Evolutionary conservation across 2,113 vertebrate species (phyloP), one percentile per base, ranked within the genome.

Genomic region (Diadophis punctatus): DNA sequence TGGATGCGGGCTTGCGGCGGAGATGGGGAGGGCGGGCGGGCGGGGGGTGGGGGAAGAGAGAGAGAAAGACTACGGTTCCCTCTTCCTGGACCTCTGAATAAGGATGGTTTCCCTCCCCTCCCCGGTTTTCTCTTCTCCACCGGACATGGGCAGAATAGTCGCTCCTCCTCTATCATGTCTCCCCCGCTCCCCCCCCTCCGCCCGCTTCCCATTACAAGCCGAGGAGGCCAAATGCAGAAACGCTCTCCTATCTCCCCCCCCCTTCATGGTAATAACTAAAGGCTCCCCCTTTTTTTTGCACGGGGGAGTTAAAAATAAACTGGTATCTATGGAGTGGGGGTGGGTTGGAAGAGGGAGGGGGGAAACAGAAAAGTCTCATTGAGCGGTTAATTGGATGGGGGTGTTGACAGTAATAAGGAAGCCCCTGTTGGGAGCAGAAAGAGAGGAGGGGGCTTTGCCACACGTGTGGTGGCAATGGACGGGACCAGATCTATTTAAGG

Each of bases 301-400:
- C 25, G 1, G 52, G 92, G 63, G 34, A 60, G 93, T 88, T 93
- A 93, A 93, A 93, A 93, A 91, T 88, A 93, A 92, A 89, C 86
- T 22, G n/a, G 49, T 43, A 9, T 39, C 74, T 80, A 9, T 80
- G 34, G 34, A 39, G 74, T 80, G 74, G 74, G 74, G 74, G 34
- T 80, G 23, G 56, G 49, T 16, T 8, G 25, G 11, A 14, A 53
- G 7, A 16, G 48, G 5, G 89, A 30, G 25, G 14, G 20, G 68
- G 34, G 10, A 30, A 9, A 22, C 8, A 8, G 30, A n/a, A 22
- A 30, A 22, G 43, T 4, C 87, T 14, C 60, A 55, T 48, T 46
- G 23, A 16, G 53, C 2, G 8, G 80, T 85, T 58, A 46, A 68
- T 30, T 9, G 43, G 46, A 89, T 39, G 27, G 27, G 52, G 49